Conservation (phyloP, 1,140 invertebrate species). For the Aphidius gifuensis region DNA sequence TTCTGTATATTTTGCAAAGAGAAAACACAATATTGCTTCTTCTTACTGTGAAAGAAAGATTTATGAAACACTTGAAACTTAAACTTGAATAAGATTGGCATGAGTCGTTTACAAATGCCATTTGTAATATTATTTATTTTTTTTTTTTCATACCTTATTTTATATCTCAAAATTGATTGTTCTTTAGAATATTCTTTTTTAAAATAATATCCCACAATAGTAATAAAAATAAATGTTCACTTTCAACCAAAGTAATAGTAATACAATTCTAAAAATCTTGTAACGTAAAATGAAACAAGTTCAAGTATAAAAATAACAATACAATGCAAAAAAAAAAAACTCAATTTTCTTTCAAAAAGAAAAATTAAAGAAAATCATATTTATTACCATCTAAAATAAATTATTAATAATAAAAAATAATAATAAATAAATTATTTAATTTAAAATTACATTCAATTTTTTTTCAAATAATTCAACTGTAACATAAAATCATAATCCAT, state of each 20-base stretch:
- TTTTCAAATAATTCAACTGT: no score
- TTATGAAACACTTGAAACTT: slow-evolving; percentile 26
- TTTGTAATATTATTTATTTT: background rate
- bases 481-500: no score
- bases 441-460: no score
- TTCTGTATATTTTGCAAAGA: no score
- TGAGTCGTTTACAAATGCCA: slow-evolving; percentile 5
- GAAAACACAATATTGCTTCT: slow-evolving; percentile 18
- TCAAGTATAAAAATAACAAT: no score
- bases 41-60: slow-evolving; percentile 17
- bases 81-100: slow-evolving; percentile 18
- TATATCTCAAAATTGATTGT: slow-evolving; percentile 12
- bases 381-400: no score
- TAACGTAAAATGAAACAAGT: no score
- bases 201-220: background rate
- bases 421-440: no score
- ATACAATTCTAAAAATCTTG: background rate
- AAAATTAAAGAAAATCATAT: no score
- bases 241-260: background rate
- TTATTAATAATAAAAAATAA: no score
- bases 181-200: background rate
- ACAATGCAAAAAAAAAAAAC: no score
- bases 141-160: background rate
- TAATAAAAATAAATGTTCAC: background rate
- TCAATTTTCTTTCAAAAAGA: no score